Evolutionary conservation across 2,797 vertebrate species (phyloP), one percentile per base, ranked within the genome.

Genomic region (Aselliscus stoliczkanus): DNA sequence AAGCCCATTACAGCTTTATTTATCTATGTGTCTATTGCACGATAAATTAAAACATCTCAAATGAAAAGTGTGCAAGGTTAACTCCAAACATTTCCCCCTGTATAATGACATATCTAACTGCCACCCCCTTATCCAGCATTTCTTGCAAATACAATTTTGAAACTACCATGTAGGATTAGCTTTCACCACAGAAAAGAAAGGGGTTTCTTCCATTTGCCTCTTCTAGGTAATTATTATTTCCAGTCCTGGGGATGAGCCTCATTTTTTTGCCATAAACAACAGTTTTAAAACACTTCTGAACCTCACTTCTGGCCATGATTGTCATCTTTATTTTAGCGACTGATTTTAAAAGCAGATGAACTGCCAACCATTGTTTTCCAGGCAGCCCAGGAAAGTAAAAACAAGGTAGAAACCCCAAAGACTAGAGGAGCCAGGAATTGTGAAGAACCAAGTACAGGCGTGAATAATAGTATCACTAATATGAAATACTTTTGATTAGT

Each of bases 11-110:
- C 76, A 95, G 93, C 90, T 95, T 97, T 95, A 96, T 97, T 97
- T 97, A 96, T 97, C 92, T 96, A 58, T 96, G 95, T 94, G 87
- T 97, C 95, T 95, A 96, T 94, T 96, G 90, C 90, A 97, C 92
- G 95, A 86, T 95, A 97, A 96, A 97, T 97, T 96, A 97, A 97
- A 97, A 81, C 97, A 84, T 95, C 90, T 93, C 92, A 93, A 93
- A 94, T 89, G 93, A 93, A 89, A 97, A 95, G 50, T 94, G 90
- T 94, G 69, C 90, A 85, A 90, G 97, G 94, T 97, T 97, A 97
- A 97, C 79, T 92, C 69, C 83, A 97, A 96, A 92, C 96, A 88
- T 76, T 62, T 39, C 7, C 37, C 58, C 84, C 62, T 12, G 9
- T 72, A 88, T 83, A 94, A 93, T 95, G 90, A 79, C 94, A 92